Evolutionary conservation across 1,140 invertebrate genomes (phyloP).

Genomic region (Drosophila takahashii): DNA sequence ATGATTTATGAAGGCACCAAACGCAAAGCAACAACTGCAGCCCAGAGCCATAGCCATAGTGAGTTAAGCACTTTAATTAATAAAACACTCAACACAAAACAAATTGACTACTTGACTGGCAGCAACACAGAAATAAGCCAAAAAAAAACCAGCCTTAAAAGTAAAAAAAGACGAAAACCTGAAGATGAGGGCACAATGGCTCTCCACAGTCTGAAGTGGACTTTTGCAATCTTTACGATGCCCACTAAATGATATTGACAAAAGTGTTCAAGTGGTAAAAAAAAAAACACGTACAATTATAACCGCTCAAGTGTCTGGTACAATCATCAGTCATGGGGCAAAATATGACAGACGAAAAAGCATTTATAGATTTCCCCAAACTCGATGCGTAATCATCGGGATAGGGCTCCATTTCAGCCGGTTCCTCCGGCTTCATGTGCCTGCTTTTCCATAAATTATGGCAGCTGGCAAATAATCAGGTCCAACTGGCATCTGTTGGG

Average conservation of each 20-base stretch:
- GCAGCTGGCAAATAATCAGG: conserved; percentile 51
- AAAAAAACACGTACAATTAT: conserved; percentile 62
- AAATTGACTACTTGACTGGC: conserved; percentile 70
- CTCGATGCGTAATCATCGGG: conserved; percentile 51
- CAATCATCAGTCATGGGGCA: conserved; percentile 72
- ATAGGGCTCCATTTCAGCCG: conserved; percentile 1
- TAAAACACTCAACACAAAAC: conserved; percentile 77
- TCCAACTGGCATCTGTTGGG: conserved; percentile 40
- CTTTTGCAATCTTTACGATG: conserved; percentile 82
- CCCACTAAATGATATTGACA: conserved; percentile 83
- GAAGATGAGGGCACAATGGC: conserved; percentile 64
- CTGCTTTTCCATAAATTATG: conserved; percentile 26
- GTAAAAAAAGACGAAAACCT: conserved; percentile 26
- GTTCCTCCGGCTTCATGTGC: conserved; percentile 3
- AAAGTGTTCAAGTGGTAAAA: conserved; percentile 71
- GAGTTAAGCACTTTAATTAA: conserved; percentile 77
- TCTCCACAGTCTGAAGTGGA: conserved; percentile 74
- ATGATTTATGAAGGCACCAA: conserved; percentile 70
- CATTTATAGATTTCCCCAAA: conserved; percentile 46
- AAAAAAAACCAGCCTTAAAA: conserved; percentile 33
- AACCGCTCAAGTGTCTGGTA: conserved; percentile 70
- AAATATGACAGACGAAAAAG: conserved; percentile 55
- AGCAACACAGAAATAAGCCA: conserved; percentile 30
- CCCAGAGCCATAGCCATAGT: conserved; percentile 27
- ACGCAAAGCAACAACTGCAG: conserved; percentile 30